Evolutionary conservation across 2,888 invertebrate species (phyloP).

Genomic region (Polydrusus tereticollis): DNA sequence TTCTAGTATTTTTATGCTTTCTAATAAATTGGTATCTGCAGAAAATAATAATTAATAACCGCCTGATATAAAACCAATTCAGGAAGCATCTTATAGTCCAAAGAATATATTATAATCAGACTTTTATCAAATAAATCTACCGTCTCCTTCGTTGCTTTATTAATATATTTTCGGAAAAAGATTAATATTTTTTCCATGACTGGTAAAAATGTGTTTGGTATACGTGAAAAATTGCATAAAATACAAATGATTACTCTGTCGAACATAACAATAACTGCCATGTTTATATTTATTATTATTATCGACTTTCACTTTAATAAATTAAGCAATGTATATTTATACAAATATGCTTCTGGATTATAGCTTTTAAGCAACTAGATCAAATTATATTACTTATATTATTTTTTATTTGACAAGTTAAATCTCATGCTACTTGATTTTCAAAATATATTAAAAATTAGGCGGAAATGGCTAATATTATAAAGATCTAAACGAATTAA

Average conservation of each 20-base stretch:
- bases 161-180: neutral
- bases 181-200: slow-evolving; percentile 12
- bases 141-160: neutral
- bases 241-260: neutral
- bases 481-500: too few relatives aligned
- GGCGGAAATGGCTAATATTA: too few relatives aligned
- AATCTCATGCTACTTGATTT: too few relatives aligned
- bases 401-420: too few relatives aligned
- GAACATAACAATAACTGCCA: slow-evolving; percentile 7
- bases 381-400: too few relatives aligned
- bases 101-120: neutral
- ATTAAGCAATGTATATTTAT: too few relatives aligned
- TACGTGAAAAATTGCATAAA: slow-evolving; percentile 15
- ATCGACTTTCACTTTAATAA: neutral
- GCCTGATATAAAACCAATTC: neutral
- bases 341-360: too few relatives aligned
- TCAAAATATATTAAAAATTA: too few relatives aligned
- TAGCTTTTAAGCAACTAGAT: too few relatives aligned
- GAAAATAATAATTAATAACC: neutral
- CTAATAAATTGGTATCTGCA: neutral
- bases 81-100: neutral
- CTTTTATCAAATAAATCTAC: neutral
- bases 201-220: neutral
- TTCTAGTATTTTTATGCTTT: neutral
- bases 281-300: neutral